These are phyloP conservation scores for Camptogramma bilineatum DNA, from an alignment of 2,888 invertebrate genomes.

Conservation along the genomic window DNA sequence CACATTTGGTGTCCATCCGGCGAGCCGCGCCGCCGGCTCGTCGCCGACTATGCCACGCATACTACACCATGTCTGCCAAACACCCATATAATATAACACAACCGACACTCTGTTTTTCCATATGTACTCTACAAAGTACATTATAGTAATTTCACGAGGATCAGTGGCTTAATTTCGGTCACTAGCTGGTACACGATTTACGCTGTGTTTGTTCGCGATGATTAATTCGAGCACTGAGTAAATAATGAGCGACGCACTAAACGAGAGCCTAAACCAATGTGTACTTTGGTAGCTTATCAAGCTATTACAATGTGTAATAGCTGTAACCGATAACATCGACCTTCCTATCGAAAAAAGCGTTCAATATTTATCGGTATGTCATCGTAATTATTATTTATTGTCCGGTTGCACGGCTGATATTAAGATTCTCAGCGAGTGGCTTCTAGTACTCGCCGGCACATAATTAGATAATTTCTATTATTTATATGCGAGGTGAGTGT, in stretches of 20 bases:
- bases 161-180: not conserved
- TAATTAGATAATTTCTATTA: slow-evolving; percentile 85
- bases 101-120: not conserved
- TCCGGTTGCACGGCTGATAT: slow-evolving; percentile 57
- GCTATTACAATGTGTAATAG: slow-evolving; percentile 77
- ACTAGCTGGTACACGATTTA: slow-evolving; percentile 4
- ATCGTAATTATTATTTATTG: slow-evolving; percentile 69
- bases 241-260: slow-evolving; percentile 38
- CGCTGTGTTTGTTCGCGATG: slow-evolving; percentile 23
- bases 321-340: slow-evolving; percentile 79
- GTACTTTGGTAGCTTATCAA: slow-evolving; percentile 73
- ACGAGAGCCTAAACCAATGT: slow-evolving; percentile 49
- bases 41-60: slow-evolving; percentile 37
- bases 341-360: slow-evolving; percentile 74
- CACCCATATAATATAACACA: slow-evolving; percentile 1
- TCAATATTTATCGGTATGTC: slow-evolving; percentile 73
- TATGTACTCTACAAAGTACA: not conserved
- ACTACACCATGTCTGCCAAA: slow-evolving; percentile 34
- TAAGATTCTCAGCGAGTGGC: slow-evolving; percentile 71
- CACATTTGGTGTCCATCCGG: slow-evolving; percentile 84
- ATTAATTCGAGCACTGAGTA: slow-evolving; percentile 40
- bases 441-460: slow-evolving; percentile 70
- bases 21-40: slow-evolving; percentile 45
- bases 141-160: not conserved
- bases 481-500: slow-evolving; percentile 77